Evolutionary conservation across 2,113 vertebrate genomes (phyloP).

Genomic region (Anas platyrhynchos): DNA sequence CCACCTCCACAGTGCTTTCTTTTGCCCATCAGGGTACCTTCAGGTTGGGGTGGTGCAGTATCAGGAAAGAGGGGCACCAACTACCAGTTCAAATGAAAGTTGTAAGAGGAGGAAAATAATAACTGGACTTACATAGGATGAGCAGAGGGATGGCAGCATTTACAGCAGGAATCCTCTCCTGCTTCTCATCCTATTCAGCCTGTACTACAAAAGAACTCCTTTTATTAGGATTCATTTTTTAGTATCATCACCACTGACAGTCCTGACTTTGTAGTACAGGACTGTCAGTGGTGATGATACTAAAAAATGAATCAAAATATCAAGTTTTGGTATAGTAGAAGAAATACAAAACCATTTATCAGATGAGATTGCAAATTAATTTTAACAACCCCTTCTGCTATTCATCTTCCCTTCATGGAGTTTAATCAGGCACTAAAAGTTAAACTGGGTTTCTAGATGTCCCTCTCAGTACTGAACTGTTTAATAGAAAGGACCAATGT

Average conservation of each 20-base stretch:
- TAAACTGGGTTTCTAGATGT: not conserved
- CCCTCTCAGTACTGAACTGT: not conserved
- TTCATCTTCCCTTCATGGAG: not conserved
- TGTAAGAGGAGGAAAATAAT: not conserved
- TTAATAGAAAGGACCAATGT: not conserved
- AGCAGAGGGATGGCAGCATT: not conserved
- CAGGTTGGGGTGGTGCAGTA: not conserved
- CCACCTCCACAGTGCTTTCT: not conserved
- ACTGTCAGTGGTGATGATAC: too few relatives aligned
- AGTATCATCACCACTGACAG: not conserved
- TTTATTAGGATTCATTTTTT: not conserved
- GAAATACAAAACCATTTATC: not conserved
- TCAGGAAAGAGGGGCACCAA: not conserved
- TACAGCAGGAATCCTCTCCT: not conserved
- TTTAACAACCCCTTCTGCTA: not conserved
- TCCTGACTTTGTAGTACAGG: not conserved
- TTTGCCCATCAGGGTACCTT: not conserved
- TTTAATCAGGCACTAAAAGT: not conserved
- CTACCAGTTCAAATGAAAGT: not conserved
- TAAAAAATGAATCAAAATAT: too few relatives aligned
- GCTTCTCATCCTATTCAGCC: not conserved
- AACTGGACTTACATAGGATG: not conserved
- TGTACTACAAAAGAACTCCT: not conserved
- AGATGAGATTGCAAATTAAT: not conserved
- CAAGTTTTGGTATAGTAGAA: not conserved